Base-by-base conservation (phyloP, 2,797 vertebrate genomes). In the Kryptopterus vitreolus region DNA sequence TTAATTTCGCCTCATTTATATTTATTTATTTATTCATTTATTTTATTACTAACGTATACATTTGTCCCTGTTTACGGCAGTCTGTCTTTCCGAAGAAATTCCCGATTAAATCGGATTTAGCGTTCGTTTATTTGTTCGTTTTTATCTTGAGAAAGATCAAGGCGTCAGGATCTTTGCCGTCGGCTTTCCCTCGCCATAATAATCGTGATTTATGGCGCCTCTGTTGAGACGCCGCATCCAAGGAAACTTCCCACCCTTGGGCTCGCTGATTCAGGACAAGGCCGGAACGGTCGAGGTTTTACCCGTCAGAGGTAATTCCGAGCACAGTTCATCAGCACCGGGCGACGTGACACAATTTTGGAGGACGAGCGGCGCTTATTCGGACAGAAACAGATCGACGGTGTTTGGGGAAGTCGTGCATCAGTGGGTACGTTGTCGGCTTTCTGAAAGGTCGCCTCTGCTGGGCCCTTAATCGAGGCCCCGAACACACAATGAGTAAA, bases 211-310 rank as follows among this genome's bases (percentile, higher is more conserved):
- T 72, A 78, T 76, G 55, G 61, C 35, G 24, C 57, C 38, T 33
- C 48, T 66, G 33, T 68, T 71, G 72, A 84, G 63, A 57, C 29
- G 20, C 22, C 38, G 53, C 59, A 73, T 58, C 82, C 77, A 82
- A 81, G 76, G 81, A 82, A 78, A 68, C 72, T 53, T 84, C 7
- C 48, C 31, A 72, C 75, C 75, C 31, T 7, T 11, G 66, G 68
- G 75, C 66, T 65, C 65, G 38, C 10, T 0, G 18, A 29, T 53
- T 75, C 65, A 33, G 50, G 29, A 65, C 82, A 80, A 82, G 82
- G 80, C 76, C 15, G n/a, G 38, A 66, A 15, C 22, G 38, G 73
- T 68, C 63, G n/a, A 58, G 58, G 59, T 81, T 48, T 24, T 58
- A 52, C 65, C n/a, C 78, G 63, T 80, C 73, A 65, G 24, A 26